Evolutionary conservation across 2,113 vertebrate species (phyloP).

Genomic region (Theristicus caerulescens): DNA sequence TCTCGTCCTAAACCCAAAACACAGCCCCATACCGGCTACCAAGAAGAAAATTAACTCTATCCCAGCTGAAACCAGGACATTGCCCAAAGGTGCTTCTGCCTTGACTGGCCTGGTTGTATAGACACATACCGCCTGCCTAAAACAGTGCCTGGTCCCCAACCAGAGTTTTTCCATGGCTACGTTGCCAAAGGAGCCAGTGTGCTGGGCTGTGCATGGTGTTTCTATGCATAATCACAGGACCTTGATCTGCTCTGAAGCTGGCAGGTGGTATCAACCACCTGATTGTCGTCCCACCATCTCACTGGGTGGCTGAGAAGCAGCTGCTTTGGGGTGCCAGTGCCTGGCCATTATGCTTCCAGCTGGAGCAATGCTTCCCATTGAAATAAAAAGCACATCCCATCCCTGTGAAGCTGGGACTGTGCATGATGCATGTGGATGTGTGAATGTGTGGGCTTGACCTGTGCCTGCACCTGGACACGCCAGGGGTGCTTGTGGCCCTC

Average conservation of each 20-base stretch:
- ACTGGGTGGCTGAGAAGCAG: neutral
- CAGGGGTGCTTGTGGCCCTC: neutral
- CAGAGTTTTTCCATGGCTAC: neutral
- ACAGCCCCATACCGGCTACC: too few species aligned
- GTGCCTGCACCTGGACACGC: neutral
- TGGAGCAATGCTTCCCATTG: neutral
- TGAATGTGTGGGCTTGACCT: neutral
- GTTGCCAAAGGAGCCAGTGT: neutral
- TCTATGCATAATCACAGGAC: neutral
- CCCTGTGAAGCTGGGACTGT: neutral
- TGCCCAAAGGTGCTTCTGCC: neutral
- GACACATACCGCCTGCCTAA: rapidly evolving
- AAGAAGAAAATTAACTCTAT: too few species aligned
- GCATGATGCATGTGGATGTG: neutral
- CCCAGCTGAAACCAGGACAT: too few species aligned
- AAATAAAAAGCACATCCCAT: neutral
- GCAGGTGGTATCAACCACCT: neutral
- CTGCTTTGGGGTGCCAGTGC: neutral
- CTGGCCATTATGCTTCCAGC: neutral
- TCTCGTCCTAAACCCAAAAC: too few species aligned
- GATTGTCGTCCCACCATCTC: neutral
- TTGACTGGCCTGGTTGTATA: neutral
- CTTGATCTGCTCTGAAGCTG: rapidly evolving
- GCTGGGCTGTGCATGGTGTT: neutral
- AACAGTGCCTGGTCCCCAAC: neutral